Conservation (phyloP, 1,140 invertebrate genomes). For the Cotesia typhae region DNA sequence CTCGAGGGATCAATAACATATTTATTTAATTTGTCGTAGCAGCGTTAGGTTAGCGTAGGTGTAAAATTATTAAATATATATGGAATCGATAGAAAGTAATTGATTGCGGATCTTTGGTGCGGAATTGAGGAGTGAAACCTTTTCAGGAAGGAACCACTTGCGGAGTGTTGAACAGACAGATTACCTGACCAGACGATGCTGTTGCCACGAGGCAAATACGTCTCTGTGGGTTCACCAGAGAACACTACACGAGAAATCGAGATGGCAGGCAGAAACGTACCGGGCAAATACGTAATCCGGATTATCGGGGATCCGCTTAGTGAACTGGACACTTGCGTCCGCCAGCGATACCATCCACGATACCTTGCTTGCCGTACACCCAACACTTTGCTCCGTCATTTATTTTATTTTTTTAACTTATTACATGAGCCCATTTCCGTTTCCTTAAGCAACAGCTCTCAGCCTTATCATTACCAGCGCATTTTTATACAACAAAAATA, state of each 20-base stretch:
- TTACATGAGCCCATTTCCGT: neutral
- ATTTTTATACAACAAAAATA: neutral
- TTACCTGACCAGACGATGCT: constrained; percentile 55
- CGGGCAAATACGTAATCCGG: constrained; percentile 64
- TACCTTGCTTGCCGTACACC: constrained; percentile 35
- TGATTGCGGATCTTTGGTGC: neutral
- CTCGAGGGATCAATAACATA: too few relatives aligned
- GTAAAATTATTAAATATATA: too few relatives aligned
- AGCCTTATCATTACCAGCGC: neutral
- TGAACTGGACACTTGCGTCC: constrained; percentile 61
- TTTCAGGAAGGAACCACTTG: constrained; percentile 2
- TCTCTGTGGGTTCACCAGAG: constrained; percentile 44
- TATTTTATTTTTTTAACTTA: constrained; percentile 1
- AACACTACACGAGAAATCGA: constrained; percentile 53
- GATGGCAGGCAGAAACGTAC: constrained; percentile 54
- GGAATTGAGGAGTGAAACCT: neutral
- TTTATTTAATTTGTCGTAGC: constrained; percentile 1
- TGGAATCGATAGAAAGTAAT: too few relatives aligned
- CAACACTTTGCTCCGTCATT: constrained; percentile 1
- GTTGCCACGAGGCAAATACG: constrained; percentile 57
- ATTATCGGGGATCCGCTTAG: constrained; percentile 66
- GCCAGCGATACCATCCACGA: constrained; percentile 55
- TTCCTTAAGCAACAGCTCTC: neutral
- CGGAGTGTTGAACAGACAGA: constrained; percentile 42
- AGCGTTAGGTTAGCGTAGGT: too few relatives aligned